Percentiles rank a stretch among this genome's conserved stretches.
phyloP scores from a whole-genome alignment of 2,113 vertebrate species.

The Ameiurus melas region DNA sequence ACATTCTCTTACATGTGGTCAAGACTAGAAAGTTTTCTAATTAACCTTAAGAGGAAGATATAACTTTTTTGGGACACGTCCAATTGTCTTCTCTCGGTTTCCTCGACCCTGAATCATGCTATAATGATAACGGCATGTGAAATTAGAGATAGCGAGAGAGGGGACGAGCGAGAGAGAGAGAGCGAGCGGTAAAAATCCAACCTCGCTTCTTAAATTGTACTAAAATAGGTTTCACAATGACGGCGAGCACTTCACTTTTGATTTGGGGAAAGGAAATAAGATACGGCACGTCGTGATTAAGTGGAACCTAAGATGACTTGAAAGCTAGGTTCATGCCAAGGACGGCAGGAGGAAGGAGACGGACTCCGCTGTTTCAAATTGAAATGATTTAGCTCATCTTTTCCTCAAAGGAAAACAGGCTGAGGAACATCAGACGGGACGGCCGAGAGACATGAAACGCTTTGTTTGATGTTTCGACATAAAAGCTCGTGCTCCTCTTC shows the following conservation, averaged over 20 bases:
- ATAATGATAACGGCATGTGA: not conserved
- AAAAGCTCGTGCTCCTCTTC: not conserved
- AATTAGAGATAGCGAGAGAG: constrained; percentile 1
- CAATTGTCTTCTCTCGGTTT: not conserved
- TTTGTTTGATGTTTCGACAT: not conserved
- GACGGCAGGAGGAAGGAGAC: not conserved
- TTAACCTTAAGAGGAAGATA: not conserved
- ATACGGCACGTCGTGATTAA: constrained; percentile 16
- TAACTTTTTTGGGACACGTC: not conserved
- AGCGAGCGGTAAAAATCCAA: not conserved
- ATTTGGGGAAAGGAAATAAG: constrained; percentile 33
- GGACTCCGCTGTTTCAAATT: constrained; percentile 5
- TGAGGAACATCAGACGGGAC: not conserved
- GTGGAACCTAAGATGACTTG: constrained; percentile 9
- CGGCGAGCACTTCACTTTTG: constrained; percentile 1
- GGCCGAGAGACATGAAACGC: not conserved
- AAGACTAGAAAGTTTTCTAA: constrained; percentile 13
- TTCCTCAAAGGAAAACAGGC: constrained; percentile 15
- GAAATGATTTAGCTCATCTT: constrained; percentile 5
- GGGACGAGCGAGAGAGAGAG: not conserved
- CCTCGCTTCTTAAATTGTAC: not conserved
- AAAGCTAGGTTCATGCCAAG: constrained; percentile 26
- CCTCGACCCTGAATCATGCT: not conserved
- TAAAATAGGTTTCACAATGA: constrained; percentile 31
- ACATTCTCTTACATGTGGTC: not conserved